Conservation (phyloP, 2,797 vertebrate species). For the Manis crassicaudata region DNA sequence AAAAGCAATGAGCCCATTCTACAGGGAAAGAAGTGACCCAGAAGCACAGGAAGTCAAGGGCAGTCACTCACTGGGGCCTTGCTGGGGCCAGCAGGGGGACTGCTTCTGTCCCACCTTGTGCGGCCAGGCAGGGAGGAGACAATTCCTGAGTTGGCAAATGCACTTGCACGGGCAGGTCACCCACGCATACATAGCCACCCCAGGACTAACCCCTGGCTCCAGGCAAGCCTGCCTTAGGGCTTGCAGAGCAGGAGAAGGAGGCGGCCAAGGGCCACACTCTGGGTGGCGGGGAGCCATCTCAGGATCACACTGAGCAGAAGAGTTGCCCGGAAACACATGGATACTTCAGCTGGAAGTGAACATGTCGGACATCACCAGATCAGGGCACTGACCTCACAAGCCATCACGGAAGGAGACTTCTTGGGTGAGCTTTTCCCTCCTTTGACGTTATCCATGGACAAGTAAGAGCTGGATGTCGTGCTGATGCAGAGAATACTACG, state of each 20-base stretch:
- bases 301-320: conserved; percentile 75
- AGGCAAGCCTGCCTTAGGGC: conserved; percentile 53
- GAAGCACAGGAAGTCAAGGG: conserved; percentile 22
- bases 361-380: conserved; percentile 42
- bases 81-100: conserved; percentile 47
- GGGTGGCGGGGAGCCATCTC: conserved; percentile 77
- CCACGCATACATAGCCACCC: conserved; percentile 62
- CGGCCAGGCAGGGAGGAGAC: conserved; percentile 69
- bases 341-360: conserved; percentile 54
- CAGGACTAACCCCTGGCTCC: conserved; percentile 76
- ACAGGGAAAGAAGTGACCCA: conserved; percentile 5
- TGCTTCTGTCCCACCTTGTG: conserved; percentile 53
- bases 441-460: conserved; percentile 53
- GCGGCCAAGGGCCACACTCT: conserved; percentile 79
- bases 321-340: conserved; percentile 72
- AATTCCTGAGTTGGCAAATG: conserved; percentile 68
- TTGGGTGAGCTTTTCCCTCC: conserved; percentile 32
- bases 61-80: conserved; percentile 52
- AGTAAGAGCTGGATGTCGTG: conserved; percentile 65
- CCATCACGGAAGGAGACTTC: conserved; percentile 61
- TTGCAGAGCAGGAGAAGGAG: conserved; percentile 79
- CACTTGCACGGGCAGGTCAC: not conserved
- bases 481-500: conserved; percentile 49
- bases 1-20: conserved; percentile 48
- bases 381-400: conserved; percentile 65